Evolutionary conservation across 92 coral and sea anemone species (phyloP).

Genomic region (Ricordea florida): DNA sequence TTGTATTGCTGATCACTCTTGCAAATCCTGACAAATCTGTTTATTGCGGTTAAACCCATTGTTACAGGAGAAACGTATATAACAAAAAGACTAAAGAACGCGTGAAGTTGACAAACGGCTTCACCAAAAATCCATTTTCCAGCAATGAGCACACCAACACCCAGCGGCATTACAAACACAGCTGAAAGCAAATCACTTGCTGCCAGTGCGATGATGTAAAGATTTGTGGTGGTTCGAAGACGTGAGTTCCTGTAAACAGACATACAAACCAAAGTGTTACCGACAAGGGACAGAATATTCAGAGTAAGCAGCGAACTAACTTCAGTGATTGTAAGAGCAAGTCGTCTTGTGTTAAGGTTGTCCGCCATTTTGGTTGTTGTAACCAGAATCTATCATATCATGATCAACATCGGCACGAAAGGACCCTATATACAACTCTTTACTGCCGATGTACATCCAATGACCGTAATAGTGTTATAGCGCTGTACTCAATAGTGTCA

Average conservation of each 20-base stretch:
- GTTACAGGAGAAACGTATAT: constrained; percentile 35
- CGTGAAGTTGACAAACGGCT: constrained; percentile 17
- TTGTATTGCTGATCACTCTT: constrained; percentile 7
- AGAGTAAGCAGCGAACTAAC: neutral
- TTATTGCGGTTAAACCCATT: constrained; percentile 34
- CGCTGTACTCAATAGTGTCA: no score
- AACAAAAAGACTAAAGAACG: constrained; percentile 10
- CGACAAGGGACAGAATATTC: constrained; percentile 1
- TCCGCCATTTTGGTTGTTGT: no score
- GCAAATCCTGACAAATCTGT: constrained; percentile 35
- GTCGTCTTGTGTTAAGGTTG: neutral
- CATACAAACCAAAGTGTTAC: constrained; percentile 16
- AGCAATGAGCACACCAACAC: constrained; percentile 4
- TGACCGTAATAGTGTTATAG: no score
- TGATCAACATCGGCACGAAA: no score
- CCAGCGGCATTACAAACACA: constrained; percentile 27
- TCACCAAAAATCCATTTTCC: constrained; percentile 35
- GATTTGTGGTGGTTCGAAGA: constrained; percentile 30
- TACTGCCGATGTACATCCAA: no score
- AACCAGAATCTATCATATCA: no score
- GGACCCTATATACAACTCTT: no score
- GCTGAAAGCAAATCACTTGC: constrained; percentile 26
- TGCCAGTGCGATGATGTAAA: constrained; percentile 28
- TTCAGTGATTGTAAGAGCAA: constrained; percentile 9
- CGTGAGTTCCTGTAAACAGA: constrained; percentile 24